These are phyloP conservation scores for Isoperla grammatica DNA, from an alignment of 2,888 invertebrate species.

Conservation along the genomic window DNA sequence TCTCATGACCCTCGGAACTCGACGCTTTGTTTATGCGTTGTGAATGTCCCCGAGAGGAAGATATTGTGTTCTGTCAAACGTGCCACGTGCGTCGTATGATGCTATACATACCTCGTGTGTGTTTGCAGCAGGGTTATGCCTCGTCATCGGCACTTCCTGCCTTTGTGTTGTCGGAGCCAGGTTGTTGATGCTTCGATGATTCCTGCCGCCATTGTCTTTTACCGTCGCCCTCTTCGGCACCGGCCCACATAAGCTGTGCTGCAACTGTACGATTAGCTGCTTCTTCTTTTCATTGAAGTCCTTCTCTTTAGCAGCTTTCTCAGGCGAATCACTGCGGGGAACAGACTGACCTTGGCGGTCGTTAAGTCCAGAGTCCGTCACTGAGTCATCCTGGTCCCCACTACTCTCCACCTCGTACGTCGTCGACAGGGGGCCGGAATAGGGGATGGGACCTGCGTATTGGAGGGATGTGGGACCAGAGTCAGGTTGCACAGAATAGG, in stretches of 20 bases:
- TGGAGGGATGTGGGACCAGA: conserved; percentile 24
- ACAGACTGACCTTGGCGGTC: too few species aligned
- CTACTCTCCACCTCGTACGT: too few species aligned
- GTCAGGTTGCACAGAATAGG: background rate
- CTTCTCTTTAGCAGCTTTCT: background rate
- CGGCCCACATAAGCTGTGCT: conserved; percentile 21
- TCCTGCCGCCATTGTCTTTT: conserved; percentile 5
- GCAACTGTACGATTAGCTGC: conserved; percentile 19
- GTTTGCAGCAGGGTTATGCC: background rate
- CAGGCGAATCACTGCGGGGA: background rate
- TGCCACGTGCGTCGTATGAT: too few species aligned
- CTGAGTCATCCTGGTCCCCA: too few species aligned
- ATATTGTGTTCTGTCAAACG: too few species aligned
- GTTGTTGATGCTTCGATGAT: conserved; percentile 17
- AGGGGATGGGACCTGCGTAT: background rate
- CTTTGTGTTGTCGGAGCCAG: conserved; percentile 11
- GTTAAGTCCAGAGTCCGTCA: too few species aligned
- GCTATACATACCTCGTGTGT: background rate
- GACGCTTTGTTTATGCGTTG: too few species aligned
- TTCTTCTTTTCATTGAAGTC: conserved; percentile 7
- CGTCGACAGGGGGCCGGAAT: too few species aligned
- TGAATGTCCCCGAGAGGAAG: too few species aligned
- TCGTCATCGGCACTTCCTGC: conserved; percentile 9
- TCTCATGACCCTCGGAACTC: too few species aligned
- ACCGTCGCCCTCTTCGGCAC: background rate